Percentiles rank a stretch among this genome's conserved stretches.
These are phyloP conservation scores for Odocoileus virginianus DNA, from an alignment of 2,113 vertebrate genomes.

Conservation along the genomic window DNA sequence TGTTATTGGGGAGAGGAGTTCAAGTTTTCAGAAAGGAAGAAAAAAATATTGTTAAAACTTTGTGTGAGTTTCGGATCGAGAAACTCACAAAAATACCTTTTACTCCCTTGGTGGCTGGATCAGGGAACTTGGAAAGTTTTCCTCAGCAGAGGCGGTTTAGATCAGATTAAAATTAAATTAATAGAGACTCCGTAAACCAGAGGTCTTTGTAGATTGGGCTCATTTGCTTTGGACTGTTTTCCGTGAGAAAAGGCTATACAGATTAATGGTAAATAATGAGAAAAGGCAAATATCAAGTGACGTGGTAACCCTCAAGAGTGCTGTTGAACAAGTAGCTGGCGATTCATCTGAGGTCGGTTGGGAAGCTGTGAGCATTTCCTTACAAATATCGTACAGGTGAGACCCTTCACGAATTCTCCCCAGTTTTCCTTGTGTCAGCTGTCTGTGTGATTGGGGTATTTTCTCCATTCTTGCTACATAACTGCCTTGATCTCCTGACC, in stretches of 20 bases:
- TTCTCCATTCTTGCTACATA: not conserved
- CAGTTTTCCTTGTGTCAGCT: not conserved
- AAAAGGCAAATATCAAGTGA: not conserved
- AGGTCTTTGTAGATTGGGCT: not conserved
- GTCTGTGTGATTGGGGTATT: not conserved
- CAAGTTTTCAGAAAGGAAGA: not conserved
- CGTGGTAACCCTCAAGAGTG: not conserved
- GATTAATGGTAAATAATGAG: not conserved
- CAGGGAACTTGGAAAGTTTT: not conserved
- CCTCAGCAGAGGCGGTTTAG: not conserved
- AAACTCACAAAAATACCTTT: not conserved
- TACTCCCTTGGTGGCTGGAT: not conserved
- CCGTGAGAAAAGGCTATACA: not conserved
- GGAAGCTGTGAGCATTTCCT: not conserved
- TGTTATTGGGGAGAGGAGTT: not conserved
- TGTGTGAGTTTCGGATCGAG: not conserved
- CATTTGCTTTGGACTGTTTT: constrained; percentile 5
- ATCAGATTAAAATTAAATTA: constrained; percentile 24
- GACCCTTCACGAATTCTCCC: not conserved
- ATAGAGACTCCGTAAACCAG: not conserved
- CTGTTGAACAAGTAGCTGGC: not conserved
- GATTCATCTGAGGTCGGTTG: not conserved
- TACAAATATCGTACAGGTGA: not conserved
- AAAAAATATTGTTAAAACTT: not conserved
- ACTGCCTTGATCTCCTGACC: not conserved